A percentile compares a stretch with the other conserved stretches of the same genome.
Conservation (phyloP, 2,888 invertebrate species). For the Cactoblastis cactorum region DNA sequence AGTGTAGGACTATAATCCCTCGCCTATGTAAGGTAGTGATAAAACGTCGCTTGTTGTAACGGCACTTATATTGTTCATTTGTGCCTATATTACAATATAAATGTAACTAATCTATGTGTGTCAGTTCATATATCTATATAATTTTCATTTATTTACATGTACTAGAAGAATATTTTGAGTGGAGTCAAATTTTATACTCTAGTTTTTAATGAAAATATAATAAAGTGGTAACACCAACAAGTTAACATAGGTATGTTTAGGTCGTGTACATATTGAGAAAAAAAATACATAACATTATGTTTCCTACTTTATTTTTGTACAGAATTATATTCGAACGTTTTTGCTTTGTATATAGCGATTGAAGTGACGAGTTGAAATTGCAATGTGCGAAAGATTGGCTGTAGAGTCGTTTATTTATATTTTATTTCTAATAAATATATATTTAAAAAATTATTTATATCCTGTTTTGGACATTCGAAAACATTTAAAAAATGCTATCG, state of each 20-base stretch:
- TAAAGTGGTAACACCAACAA: constrained; percentile 68
- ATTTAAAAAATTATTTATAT: constrained; percentile 6
- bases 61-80: constrained; percentile 65
- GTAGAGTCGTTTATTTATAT: constrained; percentile 2
- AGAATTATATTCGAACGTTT: constrained; percentile 25
- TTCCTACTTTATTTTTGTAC: constrained; percentile 51
- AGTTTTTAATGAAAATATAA: constrained; percentile 49
- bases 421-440: background rate
- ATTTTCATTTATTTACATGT: constrained; percentile 36
- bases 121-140: constrained; percentile 35
- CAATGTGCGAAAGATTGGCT: constrained; percentile 13
- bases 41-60: constrained; percentile 42
- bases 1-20: constrained; percentile 69
- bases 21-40: constrained; percentile 63
- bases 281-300: constrained; percentile 33
- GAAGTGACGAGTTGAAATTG: constrained; percentile 17
- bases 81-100: constrained; percentile 66
- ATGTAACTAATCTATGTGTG: constrained; percentile 42
- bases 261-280: constrained; percentile 47
- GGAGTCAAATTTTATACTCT: constrained; percentile 66
- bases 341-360: constrained; percentile 43
- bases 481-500: background rate
- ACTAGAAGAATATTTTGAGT: constrained; percentile 56
- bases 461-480: background rate
- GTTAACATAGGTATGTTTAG: constrained; percentile 46